Conservation (phyloP, 2,113 vertebrate genomes). For the Camelus bactrianus region DNA sequence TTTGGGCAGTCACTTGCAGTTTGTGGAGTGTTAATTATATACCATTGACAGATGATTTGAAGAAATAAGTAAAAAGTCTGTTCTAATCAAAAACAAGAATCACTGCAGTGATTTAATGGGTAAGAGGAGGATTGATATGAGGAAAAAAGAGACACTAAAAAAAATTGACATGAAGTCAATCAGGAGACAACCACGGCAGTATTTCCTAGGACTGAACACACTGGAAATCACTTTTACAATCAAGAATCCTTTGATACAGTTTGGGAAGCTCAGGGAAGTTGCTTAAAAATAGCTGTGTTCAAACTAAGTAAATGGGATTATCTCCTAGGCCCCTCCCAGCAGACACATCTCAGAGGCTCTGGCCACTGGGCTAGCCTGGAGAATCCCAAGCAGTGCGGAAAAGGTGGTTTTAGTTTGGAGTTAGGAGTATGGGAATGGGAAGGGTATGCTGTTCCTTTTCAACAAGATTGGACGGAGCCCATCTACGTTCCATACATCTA, state of each 20-base stretch:
- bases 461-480: neutral
- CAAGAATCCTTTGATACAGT: neutral
- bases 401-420: neutral
- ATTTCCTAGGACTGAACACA: neutral
- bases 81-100: constrained; percentile 15
- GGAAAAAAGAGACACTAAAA: neutral
- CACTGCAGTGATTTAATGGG: neutral
- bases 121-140: neutral
- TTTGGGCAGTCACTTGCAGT: constrained; percentile 19
- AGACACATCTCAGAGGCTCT: neutral
- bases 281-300: constrained; percentile 26
- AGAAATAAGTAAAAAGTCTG: constrained; percentile 41
- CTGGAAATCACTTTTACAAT: neutral
- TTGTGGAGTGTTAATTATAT: constrained; percentile 22
- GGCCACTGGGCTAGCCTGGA: neutral
- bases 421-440: neutral
- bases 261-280: neutral
- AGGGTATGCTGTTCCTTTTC: neutral
- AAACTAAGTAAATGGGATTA: neutral
- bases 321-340: neutral
- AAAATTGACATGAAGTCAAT: neutral
- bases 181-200: neutral
- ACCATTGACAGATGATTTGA: constrained; percentile 32
- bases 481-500: neutral
- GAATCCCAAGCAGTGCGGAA: neutral